Conservation (phyloP, 2,113 vertebrate genomes). For the Takifugu flavidus region DNA sequence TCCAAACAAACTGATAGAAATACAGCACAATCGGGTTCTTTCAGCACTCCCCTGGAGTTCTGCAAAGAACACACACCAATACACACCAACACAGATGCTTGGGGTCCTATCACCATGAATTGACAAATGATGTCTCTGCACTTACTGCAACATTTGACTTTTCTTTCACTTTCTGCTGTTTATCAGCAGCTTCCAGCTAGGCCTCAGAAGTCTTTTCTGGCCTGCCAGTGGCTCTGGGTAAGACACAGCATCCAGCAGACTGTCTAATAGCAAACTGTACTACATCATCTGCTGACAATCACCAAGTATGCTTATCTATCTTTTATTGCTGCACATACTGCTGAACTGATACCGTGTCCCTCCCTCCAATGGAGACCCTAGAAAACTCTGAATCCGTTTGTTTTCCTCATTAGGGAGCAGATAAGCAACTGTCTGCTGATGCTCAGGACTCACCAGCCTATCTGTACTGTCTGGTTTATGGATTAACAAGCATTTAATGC, state of each 20-base stretch:
- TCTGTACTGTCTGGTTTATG: too few species aligned
- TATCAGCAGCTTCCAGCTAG: conserved; percentile 60
- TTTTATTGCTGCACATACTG: conserved; percentile 19
- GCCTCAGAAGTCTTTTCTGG: conserved; percentile 58
- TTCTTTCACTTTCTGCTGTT: conserved; percentile 41
- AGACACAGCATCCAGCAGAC: conserved; percentile 33
- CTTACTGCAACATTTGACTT: conserved; percentile 41
- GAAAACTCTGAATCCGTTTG: conserved; percentile 45
- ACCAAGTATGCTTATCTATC: conserved; percentile 38
- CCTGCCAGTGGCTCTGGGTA: conserved; percentile 44
- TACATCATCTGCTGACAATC: conserved; percentile 30
- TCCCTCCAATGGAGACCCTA: conserved; percentile 10
- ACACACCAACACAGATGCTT: conserved; percentile 19
- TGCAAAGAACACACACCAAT: conserved; percentile 1
- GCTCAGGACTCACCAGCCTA: conserved; percentile 25
- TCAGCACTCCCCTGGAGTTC: conserved; percentile 26
- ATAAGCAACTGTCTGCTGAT: conserved; percentile 47
- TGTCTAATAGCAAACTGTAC: not conserved
- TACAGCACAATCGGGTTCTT: conserved; percentile 3
- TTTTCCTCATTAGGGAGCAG: conserved; percentile 53
- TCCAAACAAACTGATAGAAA: not conserved
- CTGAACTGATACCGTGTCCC: conserved; percentile 27
- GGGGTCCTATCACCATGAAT: conserved; percentile 48
- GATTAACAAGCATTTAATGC: too few species aligned
- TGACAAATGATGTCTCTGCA: conserved; percentile 48